Evolutionary conservation across 1,140 invertebrate species (phyloP), one percentile per base, ranked within the genome.

Genomic region (Diorhabda sublineata): DNA sequence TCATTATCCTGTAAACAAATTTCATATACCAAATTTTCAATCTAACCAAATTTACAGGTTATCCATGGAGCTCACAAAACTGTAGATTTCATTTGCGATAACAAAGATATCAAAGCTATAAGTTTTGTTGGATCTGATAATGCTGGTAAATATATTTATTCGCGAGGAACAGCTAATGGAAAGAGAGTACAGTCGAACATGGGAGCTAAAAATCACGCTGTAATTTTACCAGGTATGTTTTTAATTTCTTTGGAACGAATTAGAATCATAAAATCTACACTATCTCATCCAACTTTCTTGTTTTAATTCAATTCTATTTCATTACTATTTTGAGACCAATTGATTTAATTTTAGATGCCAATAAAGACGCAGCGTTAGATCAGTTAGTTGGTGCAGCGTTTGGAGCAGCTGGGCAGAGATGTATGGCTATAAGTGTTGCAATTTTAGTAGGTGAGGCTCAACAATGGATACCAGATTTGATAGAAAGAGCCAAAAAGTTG

Each of bases 201-300:
- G 94, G 97, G 97, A 41, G 98, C 98, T 2, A 99, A 99, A 83
- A 99, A 99, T 82, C 98, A 99, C 81, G 97, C 97, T 66, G 90
- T 99, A 5, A 88, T 99, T 52, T 88, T 99, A 86, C 91, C 96
- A 11, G 47, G 47, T 52, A 52, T 26, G 26, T 26, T 26, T 26
- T 26, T 1, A 26, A 26, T 26, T 26, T 26, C 26, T 26, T 26
- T 26, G 26, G 26, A 26, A 26, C 26, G 26, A 26, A 26, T 26
- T 26, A 26, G 26, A 26, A 26, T 26, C 26, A 26, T 26, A 26
- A 26, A 26, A 26, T 26, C 26, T 26, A 26, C 26, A 0, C 26
- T 26, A 26, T 26, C 26, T 26, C 26, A 26, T 26, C 26, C 26
- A 26, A 26, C 26, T 26, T 26, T 26, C 26, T 26, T 26, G 26